These are phyloP conservation scores for Esperia sulphurella DNA, from an alignment of 2,888 invertebrate genomes.

Conservation along the genomic window DNA sequence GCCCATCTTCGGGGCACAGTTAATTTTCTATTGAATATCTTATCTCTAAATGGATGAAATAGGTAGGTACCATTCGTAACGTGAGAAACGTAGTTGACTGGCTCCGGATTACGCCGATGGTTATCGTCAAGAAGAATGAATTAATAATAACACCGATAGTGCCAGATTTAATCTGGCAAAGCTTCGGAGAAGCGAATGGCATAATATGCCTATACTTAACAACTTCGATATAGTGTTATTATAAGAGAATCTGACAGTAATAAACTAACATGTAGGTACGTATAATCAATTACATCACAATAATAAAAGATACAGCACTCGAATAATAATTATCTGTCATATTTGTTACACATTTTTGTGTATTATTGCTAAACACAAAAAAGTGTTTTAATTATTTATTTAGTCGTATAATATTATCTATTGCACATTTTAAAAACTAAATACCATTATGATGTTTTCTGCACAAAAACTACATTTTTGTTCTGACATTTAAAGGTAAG, in stretches of 20 bases:
- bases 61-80: conserved; percentile 48
- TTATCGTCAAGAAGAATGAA: conserved; percentile 63
- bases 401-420: too few species aligned
- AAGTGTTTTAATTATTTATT: too few species aligned
- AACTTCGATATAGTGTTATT: background rate
- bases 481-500: too few species aligned
- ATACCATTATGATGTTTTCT: too few species aligned
- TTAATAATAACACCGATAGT: conserved; percentile 64
- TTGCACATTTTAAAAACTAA: too few species aligned
- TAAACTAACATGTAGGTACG: too few species aligned
- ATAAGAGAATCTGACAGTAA: too few species aligned
- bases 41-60: conserved; percentile 58
- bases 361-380: background rate
- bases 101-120: conserved; percentile 66
- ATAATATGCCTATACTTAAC: background rate
- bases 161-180: conserved; percentile 53
- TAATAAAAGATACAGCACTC: too few species aligned
- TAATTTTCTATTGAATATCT: conserved; percentile 67
- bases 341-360: background rate
- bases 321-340: too few species aligned
- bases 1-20: conserved; percentile 39
- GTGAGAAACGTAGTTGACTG: conserved; percentile 65
- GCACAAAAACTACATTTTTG: too few species aligned
- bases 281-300: too few species aligned
- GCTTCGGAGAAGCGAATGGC: conserved; percentile 40